Percentiles rank a stretch among this genome's conserved stretches.
These are phyloP conservation scores for Beris morrisii DNA, from an alignment of 2,888 invertebrate genomes.

Conservation along the genomic window DNA sequence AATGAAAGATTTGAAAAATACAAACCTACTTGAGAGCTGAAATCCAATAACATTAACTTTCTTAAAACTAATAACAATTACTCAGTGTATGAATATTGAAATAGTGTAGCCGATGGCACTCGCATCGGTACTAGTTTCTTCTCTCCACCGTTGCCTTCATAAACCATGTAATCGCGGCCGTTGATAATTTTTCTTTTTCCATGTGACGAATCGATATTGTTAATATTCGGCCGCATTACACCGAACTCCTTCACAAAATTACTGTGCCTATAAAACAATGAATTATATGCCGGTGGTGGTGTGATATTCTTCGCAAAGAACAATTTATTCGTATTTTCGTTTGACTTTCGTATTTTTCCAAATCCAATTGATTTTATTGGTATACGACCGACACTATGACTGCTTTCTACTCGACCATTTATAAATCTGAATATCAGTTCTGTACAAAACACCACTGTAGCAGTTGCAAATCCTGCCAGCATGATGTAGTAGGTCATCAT, in stretches of 20 bases:
- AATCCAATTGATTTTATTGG: background rate
- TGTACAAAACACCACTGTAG: conserved; percentile 65
- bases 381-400: background rate
- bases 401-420: conserved; percentile 43
- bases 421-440: conserved; percentile 61
- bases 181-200: conserved; percentile 66
- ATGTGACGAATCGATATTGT: conserved; percentile 4
- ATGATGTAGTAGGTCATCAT: conserved; percentile 79
- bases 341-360: background rate
- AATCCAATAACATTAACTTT: background rate
- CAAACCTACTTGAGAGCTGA: background rate
- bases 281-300: conserved; percentile 69
- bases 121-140: conserved; percentile 72
- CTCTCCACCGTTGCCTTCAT: conserved; percentile 63
- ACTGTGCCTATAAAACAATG: conserved; percentile 14
- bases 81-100: conserved; percentile 61
- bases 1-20: background rate
- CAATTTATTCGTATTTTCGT: background rate
- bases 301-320: conserved; percentile 46
- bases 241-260: conserved; percentile 55
- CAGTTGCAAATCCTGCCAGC: conserved; percentile 67
- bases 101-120: conserved; percentile 76
- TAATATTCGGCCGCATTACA: conserved; percentile 42
- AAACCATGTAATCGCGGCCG: conserved; percentile 75
- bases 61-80: no score